These are phyloP conservation scores for Cremastinae sp. DNA, from an alignment of 2,888 invertebrate species.

Conservation along the genomic window DNA sequence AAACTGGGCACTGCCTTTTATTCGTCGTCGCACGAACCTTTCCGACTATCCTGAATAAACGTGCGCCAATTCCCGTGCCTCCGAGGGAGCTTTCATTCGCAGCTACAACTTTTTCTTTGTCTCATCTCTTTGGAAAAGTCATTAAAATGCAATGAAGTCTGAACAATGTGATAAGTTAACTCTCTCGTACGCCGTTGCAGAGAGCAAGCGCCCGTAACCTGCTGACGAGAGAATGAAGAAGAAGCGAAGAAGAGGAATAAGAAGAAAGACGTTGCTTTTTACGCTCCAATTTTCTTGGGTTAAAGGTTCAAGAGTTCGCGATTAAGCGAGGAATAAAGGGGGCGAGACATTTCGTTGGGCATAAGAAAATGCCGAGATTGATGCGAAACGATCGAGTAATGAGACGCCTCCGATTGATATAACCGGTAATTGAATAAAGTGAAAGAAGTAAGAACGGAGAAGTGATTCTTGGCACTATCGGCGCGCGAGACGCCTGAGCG, in stretches of 20 bases:
- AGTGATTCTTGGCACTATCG: conserved; percentile 21
- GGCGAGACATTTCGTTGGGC: background rate
- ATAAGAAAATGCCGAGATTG: conserved; percentile 23
- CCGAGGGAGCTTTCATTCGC: conserved; percentile 4
- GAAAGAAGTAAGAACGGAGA: conserved; percentile 42
- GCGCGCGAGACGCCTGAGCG: conserved; percentile 11
- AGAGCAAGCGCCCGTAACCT: too few species aligned
- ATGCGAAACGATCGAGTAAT: conserved; percentile 45
- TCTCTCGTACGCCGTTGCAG: too few species aligned
- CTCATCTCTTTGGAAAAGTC: background rate
- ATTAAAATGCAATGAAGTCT: too few species aligned
- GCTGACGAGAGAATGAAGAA: too few species aligned
- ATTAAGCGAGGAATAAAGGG: background rate
- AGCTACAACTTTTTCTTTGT: background rate
- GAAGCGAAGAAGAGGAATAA: too few species aligned
- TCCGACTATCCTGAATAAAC: background rate
- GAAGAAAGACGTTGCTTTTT: too few species aligned
- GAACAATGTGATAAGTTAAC: background rate
- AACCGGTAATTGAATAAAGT: conserved; percentile 49
- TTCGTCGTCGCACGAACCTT: conserved; percentile 17
- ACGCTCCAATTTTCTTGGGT: conserved; percentile 3
- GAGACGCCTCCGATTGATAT: conserved; percentile 57
- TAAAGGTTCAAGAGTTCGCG: conserved; percentile 15
- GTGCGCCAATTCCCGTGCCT: conserved; percentile 9
- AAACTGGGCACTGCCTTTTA: conserved; percentile 56